A percentile compares a stretch with the other conserved stretches of the same genome.
These are phyloP conservation scores for Tinea pellionella DNA, from an alignment of 2,888 invertebrate genomes.

Conservation along the genomic window DNA sequence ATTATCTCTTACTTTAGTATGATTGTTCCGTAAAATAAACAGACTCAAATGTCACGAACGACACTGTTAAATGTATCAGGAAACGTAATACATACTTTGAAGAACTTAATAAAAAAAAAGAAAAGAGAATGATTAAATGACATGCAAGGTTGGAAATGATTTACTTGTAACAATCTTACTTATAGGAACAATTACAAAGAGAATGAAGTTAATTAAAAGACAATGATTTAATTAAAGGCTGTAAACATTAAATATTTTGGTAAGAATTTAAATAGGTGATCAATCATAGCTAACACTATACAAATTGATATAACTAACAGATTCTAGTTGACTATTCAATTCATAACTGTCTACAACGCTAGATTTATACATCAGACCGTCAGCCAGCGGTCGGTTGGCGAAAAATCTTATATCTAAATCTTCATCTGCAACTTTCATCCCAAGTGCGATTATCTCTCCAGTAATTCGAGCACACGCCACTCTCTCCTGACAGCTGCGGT, in stretches of 20 bases:
- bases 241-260: neutral
- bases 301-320: neutral
- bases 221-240: neutral
- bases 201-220: slow-evolving; percentile 1
- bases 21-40: slow-evolving; percentile 18
- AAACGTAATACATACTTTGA: slow-evolving; percentile 28
- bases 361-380: neutral
- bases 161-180: slow-evolving; percentile 6
- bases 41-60: slow-evolving; percentile 26
- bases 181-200: neutral
- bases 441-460: slow-evolving; percentile 20
- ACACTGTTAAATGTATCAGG: slow-evolving; percentile 18
- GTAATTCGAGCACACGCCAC: slow-evolving; percentile 25
- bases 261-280: neutral
- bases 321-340: neutral
- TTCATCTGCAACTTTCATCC: slow-evolving; percentile 33
- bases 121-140: slow-evolving; percentile 15
- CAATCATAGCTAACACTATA: neutral
- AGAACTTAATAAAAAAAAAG: slow-evolving; percentile 14
- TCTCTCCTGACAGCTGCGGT: slow-evolving; percentile 22
- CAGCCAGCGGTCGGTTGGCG: neutral
- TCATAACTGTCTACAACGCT: neutral
- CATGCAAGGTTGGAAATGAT: slow-evolving; percentile 8
- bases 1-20: slow-evolving; percentile 12
- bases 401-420: slow-evolving; percentile 16